These are phyloP conservation scores for Monodelphis domestica DNA, from an alignment of 2,797 vertebrate species.

Conservation along the genomic window DNA sequence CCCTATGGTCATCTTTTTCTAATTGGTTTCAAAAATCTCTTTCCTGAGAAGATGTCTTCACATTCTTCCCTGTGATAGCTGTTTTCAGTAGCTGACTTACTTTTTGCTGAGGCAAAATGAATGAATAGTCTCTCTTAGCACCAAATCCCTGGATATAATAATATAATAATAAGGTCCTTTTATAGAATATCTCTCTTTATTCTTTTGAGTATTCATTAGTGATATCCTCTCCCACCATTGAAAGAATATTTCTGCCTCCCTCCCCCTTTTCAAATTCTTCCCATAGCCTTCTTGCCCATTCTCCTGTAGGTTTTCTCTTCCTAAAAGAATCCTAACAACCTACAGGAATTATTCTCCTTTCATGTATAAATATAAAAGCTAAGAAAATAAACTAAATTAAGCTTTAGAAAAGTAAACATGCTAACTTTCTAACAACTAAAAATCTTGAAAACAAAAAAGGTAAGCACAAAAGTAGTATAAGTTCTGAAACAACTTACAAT, in stretches of 20 bases:
- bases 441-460: not conserved
- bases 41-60: not conserved
- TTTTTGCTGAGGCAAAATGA: not conserved
- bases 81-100: not conserved
- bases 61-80: not conserved
- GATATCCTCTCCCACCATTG: not conserved
- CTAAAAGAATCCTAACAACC: no score
- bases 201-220: not conserved
- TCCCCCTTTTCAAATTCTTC: not conserved
- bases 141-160: not conserved
- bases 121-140: not conserved
- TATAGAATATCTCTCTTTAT: not conserved
- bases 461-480: not conserved
- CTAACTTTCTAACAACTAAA: not conserved
- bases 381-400: not conserved
- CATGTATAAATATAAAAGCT: not conserved
- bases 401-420: not conserved
- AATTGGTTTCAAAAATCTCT: not conserved
- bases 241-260: not conserved
- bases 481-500: not conserved
- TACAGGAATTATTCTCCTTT: not conserved
- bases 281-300: not conserved
- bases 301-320: not conserved
- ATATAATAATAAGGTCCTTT: not conserved
- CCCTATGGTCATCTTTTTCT: not conserved